Conservation (phyloP, 2,888 invertebrate species). For the Apodemia hepburni region DNA sequence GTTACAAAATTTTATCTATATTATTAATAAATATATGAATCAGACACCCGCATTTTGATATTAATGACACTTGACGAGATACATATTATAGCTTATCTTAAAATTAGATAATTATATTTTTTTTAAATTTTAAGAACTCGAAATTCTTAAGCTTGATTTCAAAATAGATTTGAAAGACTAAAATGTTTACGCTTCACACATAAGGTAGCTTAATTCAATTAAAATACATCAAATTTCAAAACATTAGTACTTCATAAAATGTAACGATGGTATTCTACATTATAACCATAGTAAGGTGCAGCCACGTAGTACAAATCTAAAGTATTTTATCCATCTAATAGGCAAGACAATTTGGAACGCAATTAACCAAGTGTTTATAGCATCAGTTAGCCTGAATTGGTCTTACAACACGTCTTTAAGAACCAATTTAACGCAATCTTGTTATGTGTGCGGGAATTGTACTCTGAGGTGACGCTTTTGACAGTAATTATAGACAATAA, state of each 20-base stretch:
- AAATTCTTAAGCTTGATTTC: too few relatives aligned
- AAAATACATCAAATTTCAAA: neutral
- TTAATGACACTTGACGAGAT: too few relatives aligned
- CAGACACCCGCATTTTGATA: too few relatives aligned
- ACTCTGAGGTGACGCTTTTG: neutral
- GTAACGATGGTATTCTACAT: neutral
- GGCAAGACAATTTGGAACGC: slow-evolving; percentile 5
- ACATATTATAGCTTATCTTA: too few relatives aligned
- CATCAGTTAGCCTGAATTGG: slow-evolving; percentile 37
- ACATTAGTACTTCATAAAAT: neutral
- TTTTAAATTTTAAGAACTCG: too few relatives aligned
- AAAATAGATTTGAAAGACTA: too few relatives aligned
- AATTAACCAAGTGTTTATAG: slow-evolving; percentile 15
- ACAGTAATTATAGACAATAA: too few relatives aligned
- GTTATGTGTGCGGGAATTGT: slow-evolving; percentile 17
- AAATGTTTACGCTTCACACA: too few relatives aligned
- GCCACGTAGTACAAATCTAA: neutral
- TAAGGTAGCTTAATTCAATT: too few relatives aligned
- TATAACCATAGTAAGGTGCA: neutral
- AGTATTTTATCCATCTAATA: slow-evolving; percentile 11
- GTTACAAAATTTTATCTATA: too few relatives aligned
- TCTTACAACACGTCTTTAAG: slow-evolving; percentile 27
- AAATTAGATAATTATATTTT: too few relatives aligned
- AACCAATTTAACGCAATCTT: slow-evolving; percentile 21
- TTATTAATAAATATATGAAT: too few relatives aligned